Evolutionary conservation across 2,888 invertebrate species (phyloP).

Genomic region (Patella caerulea): DNA sequence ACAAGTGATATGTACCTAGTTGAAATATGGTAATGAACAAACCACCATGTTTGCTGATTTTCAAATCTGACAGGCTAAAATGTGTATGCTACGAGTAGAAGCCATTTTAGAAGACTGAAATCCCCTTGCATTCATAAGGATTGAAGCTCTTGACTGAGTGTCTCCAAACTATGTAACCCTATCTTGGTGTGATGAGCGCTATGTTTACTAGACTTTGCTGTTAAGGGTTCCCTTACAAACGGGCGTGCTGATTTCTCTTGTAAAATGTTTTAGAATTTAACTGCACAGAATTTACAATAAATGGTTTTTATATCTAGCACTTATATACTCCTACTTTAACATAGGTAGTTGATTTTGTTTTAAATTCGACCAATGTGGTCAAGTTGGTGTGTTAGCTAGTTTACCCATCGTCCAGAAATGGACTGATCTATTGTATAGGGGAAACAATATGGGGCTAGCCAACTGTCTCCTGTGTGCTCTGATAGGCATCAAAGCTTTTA

Average conservation of each 20-base stretch:
- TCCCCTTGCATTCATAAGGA: not conserved
- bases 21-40: too few species aligned
- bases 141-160: not conserved
- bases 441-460: slow-evolving; percentile 22
- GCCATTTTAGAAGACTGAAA: not conserved
- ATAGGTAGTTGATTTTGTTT: not conserved
- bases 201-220: slow-evolving; percentile 5
- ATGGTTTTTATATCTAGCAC: too few species aligned
- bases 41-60: too few species aligned
- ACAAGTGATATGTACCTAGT: too few species aligned
- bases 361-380: slow-evolving; percentile 1
- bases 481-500: slow-evolving; percentile 13
- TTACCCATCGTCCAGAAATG: slow-evolving; percentile 3
- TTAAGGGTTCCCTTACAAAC: not conserved
- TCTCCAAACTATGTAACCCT: not conserved
- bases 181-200: not conserved
- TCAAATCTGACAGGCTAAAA: too few species aligned
- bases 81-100: too few species aligned
- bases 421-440: slow-evolving; percentile 24
- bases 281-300: too few species aligned
- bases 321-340: too few species aligned
- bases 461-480: not conserved
- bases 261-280: too few species aligned
- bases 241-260: not conserved
- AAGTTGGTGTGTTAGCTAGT: not conserved